Percentiles rank a stretch among this genome's conserved stretches.
phyloP scores from a whole-genome alignment of 2,797 vertebrate genomes.

The Simalia tracyae region DNA sequence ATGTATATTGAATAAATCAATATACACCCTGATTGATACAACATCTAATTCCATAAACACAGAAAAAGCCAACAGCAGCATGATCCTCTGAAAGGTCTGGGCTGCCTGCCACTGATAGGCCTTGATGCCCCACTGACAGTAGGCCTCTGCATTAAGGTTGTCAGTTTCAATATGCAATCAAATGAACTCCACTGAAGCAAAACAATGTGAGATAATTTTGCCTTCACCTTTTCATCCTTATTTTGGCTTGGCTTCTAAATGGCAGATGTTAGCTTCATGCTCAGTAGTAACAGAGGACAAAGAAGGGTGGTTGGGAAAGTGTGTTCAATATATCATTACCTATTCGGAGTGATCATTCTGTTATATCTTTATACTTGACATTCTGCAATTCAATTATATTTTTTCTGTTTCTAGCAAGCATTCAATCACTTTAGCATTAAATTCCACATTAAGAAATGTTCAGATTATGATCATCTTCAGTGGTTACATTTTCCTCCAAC shows the following conservation, averaged over 20 bases:
- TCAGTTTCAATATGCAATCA: constrained; percentile 42
- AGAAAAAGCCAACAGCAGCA: constrained; percentile 32
- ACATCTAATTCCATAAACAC: constrained; percentile 55
- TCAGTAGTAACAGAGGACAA: constrained; percentile 18
- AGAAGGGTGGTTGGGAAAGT: background rate
- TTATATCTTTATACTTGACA: constrained; percentile 31
- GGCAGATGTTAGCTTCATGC: background rate
- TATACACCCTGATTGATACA: constrained; percentile 1
- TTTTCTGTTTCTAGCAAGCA: background rate
- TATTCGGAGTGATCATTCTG: background rate
- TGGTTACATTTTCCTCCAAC: background rate
- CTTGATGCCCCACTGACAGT: constrained; percentile 29
- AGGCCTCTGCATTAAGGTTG: background rate
- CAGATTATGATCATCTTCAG: background rate
- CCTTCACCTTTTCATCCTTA: constrained; percentile 6
- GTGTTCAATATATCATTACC: background rate
- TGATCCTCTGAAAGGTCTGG: constrained; percentile 51
- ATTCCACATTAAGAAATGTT: constrained; percentile 12
- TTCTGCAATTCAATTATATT: background rate
- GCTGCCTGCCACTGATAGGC: constrained; percentile 34
- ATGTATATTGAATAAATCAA: background rate
- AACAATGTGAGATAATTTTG: background rate
- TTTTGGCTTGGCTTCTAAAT: constrained; percentile 22
- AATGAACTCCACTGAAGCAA: constrained; percentile 27
- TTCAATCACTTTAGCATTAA: background rate